phyloP scores from a whole-genome alignment of 2,888 invertebrate genomes.

The Drosophila macrothrix region DNA sequence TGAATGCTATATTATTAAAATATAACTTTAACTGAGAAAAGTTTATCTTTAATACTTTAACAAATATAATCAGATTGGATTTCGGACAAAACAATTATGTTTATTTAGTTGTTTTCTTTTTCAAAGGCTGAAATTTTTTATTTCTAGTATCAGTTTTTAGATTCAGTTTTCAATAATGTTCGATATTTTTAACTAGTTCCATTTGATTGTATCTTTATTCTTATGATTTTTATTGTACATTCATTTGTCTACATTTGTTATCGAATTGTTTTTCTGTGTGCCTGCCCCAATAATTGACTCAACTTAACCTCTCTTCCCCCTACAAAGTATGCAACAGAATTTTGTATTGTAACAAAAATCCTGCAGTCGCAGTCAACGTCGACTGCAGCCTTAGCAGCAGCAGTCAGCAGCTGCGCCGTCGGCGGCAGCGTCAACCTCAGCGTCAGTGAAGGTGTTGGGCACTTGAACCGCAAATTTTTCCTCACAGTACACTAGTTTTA shows the following conservation, averaged over 20 bases:
- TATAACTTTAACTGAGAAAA: not conserved
- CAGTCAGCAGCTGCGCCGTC: constrained; percentile 34
- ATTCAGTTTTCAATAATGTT: not conserved
- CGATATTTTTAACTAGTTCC: not conserved
- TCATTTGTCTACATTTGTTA: constrained; percentile 20
- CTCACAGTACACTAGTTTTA: constrained; percentile 57
- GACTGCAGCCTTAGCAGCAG: constrained; percentile 43
- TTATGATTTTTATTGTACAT: not conserved
- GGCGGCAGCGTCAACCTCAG: constrained; percentile 32
- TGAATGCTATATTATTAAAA: not conserved
- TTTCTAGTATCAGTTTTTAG: not conserved
- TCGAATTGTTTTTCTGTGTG: constrained; percentile 39
- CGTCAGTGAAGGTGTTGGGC: constrained; percentile 70
- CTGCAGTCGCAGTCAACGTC: constrained; percentile 29
- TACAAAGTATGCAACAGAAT: constrained; percentile 71
- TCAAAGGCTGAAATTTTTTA: not conserved
- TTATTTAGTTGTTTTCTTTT: too few relatives aligned
- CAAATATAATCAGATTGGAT: not conserved
- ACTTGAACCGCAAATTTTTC: constrained; percentile 80
- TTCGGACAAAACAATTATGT: not conserved
- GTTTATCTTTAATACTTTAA: not conserved
- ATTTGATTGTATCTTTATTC: not conserved
- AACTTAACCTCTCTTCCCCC: constrained; percentile 56
- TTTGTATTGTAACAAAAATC: constrained; percentile 42
- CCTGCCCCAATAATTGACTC: constrained; percentile 72